A percentile compares a stretch with the other conserved stretches of the same genome.
These are phyloP conservation scores for Saccopteryx leptura DNA, from an alignment of 2,113 vertebrate genomes.

Conservation along the genomic window DNA sequence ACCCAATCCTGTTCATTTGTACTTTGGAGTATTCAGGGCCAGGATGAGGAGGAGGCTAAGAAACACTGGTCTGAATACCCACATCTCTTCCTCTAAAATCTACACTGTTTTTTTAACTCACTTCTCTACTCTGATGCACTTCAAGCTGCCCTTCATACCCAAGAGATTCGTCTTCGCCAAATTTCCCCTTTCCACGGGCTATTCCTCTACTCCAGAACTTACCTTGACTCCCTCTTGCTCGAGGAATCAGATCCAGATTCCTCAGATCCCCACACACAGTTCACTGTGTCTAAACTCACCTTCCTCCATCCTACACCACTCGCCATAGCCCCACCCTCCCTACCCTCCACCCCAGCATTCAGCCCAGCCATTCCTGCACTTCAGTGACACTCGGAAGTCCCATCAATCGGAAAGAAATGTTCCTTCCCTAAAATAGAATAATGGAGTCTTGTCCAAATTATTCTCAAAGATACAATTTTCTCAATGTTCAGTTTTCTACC, in stretches of 20 bases:
- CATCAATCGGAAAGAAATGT: constrained; percentile 50
- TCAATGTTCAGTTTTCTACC: constrained; percentile 56
- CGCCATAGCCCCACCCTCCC: not conserved
- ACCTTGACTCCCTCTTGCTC: not conserved
- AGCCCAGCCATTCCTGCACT: not conserved
- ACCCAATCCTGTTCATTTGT: not conserved
- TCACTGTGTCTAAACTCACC: not conserved
- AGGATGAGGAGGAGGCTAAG: not conserved
- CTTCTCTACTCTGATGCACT: not conserved
- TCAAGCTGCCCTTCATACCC: not conserved
- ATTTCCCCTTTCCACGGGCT: not conserved
- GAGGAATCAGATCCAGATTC: not conserved
- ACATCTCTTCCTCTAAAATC: not conserved
- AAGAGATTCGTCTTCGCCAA: not conserved
- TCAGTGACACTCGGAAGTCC: not conserved
- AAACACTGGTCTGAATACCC: not conserved
- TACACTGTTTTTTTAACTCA: not conserved
- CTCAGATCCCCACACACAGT: not conserved
- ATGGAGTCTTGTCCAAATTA: constrained; percentile 45
- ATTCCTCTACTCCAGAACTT: not conserved
- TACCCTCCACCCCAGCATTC: not conserved
- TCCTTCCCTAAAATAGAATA: constrained; percentile 53
- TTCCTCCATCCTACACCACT: not conserved
- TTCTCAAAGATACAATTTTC: constrained; percentile 65
- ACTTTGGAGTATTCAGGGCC: not conserved